phyloP scores from a whole-genome alignment of 2,797 vertebrate species.

The Pristis pectinata region DNA sequence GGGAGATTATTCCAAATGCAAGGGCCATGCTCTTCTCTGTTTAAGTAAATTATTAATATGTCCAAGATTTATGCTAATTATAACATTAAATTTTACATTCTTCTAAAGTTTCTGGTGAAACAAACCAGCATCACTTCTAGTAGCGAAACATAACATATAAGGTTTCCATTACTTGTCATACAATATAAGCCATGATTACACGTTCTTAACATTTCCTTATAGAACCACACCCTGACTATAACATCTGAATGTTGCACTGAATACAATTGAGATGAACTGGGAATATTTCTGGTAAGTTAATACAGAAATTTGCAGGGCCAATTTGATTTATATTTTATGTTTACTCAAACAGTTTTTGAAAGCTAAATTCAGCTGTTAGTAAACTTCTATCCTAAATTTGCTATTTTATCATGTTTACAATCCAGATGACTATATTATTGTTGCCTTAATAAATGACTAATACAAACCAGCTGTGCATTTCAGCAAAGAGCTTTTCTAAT shows the following conservation, averaged over 20 bases:
- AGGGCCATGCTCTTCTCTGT: neutral
- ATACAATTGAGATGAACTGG: neutral
- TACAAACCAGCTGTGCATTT: constrained; percentile 17
- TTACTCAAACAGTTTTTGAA: neutral
- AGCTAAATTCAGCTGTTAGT: neutral
- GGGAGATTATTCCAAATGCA: neutral
- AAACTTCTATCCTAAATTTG: neutral
- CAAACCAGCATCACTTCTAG: constrained; percentile 10
- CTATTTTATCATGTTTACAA: constrained; percentile 28
- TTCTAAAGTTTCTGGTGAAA: neutral
- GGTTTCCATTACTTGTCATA: constrained; percentile 26
- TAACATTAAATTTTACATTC: neutral
- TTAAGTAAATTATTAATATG: neutral
- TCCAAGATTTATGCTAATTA: neutral
- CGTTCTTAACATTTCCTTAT: constrained; percentile 16
- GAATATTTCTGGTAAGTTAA: constrained; percentile 3
- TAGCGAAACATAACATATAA: neutral
- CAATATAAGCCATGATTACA: constrained; percentile 7
- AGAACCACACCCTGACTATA: constrained; percentile 10
- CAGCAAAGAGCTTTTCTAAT: constrained; percentile 37
- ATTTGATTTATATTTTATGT: constrained; percentile 7
- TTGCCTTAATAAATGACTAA: constrained; percentile 28
- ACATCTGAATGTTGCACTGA: neutral
- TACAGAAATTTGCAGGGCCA: neutral
- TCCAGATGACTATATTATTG: constrained; percentile 18